A percentile compares a stretch with the other conserved stretches of the same genome.
Evolutionary conservation across 2,797 vertebrate species (phyloP).

Genomic region (Channallabes apus): DNA sequence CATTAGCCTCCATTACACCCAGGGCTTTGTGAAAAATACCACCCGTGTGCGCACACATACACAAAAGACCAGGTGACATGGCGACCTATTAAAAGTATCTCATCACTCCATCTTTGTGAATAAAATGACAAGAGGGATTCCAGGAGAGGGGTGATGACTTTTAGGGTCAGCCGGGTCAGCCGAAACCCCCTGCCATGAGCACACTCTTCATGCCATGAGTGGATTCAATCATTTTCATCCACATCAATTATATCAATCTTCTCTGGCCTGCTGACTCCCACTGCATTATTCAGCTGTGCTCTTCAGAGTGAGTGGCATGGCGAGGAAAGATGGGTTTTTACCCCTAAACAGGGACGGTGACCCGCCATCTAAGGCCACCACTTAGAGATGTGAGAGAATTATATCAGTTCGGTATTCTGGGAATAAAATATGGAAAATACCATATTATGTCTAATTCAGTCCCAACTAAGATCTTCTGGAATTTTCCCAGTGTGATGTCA

Average conservation of each 20-base stretch:
- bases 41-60: constrained; percentile 33
- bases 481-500: neutral
- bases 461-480: neutral
- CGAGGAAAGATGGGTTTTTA: constrained; percentile 33
- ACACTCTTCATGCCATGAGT: constrained; percentile 50
- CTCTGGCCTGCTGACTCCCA: constrained; percentile 47
- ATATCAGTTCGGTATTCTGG: neutral
- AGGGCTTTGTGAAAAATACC: constrained; percentile 52
- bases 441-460: constrained; percentile 7
- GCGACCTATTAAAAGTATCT: constrained; percentile 57
- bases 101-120: constrained; percentile 57
- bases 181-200: constrained; percentile 46
- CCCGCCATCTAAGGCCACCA: constrained; percentile 4
- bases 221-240: constrained; percentile 60
- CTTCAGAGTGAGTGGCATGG: constrained; percentile 48
- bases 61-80: constrained; percentile 50
- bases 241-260: constrained; percentile 59
- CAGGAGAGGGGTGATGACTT: constrained; percentile 51
- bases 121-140: constrained; percentile 46
- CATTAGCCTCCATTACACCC: constrained; percentile 58
- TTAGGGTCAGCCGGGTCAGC: constrained; percentile 48
- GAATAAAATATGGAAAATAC: neutral
- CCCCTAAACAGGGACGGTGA: constrained; percentile 24
- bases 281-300: constrained; percentile 53
- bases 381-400: constrained; percentile 16